phyloP scores from a whole-genome alignment of 53 echinoderm and acorn worm species.

The Astropecten irregularis region DNA sequence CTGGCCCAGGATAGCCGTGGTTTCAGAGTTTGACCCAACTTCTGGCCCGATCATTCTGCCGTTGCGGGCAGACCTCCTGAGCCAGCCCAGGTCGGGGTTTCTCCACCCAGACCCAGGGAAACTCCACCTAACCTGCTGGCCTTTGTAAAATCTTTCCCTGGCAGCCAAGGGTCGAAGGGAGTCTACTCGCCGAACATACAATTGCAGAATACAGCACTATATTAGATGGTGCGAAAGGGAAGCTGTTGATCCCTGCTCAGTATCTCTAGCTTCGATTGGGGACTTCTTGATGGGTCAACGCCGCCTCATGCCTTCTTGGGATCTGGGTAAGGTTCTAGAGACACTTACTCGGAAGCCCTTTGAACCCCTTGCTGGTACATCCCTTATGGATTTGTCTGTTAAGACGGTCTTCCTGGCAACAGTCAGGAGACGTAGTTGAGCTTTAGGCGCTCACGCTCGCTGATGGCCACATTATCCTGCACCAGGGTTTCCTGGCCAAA shows the following conservation, averaged over 20 bases:
- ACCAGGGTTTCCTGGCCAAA: no score
- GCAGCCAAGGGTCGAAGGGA: not conserved
- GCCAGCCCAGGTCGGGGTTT: not conserved
- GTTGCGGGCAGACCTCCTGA: not conserved
- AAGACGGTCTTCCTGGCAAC: no score
- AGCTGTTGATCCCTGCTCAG: not conserved
- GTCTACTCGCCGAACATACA: conserved; percentile 3
- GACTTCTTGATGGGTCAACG: not conserved
- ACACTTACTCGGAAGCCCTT: no score
- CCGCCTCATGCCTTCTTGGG: no score
- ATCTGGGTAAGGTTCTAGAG: no score
- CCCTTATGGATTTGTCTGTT: no score
- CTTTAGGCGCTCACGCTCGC: no score
- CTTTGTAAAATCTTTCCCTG: not conserved
- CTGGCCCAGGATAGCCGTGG: not conserved
- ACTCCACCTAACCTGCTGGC: conserved; percentile 1
- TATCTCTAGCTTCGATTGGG: conserved; percentile 11
- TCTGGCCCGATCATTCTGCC: not conserved
- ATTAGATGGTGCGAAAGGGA: not conserved
- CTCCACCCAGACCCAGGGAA: not conserved
- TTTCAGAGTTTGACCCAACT: not conserved
- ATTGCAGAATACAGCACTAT: conserved; percentile 8
- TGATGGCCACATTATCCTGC: no score
- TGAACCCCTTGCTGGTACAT: no score
- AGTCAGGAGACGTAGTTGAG: no score